A percentile compares a stretch with the other conserved stretches of the same genome.
Conservation (phyloP, 1,140 invertebrate genomes). For the Drosophila pandora region DNA sequence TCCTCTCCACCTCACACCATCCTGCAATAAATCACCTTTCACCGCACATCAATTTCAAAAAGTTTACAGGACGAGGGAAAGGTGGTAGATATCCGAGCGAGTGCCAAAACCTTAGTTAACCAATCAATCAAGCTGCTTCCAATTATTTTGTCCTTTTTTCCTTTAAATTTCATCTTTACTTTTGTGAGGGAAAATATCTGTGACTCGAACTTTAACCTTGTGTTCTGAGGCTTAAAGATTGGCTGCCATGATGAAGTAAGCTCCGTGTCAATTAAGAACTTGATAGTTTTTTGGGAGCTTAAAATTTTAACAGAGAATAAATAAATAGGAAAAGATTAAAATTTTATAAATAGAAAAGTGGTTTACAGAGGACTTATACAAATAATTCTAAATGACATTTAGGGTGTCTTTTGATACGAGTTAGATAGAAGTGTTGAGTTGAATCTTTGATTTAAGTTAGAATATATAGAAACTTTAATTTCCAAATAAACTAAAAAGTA, state of each 20-base stretch:
- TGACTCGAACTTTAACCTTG: slow-evolving; percentile 5
- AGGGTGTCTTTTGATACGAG: no score
- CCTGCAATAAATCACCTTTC: slow-evolving; percentile 48
- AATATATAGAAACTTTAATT: no score
- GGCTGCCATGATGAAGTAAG: neutral
- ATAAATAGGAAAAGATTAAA: no score
- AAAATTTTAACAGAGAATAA: neutral
- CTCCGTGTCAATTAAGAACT: slow-evolving; percentile 6
- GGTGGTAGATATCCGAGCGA: neutral
- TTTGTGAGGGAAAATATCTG: neutral
- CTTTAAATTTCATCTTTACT: slow-evolving; percentile 7
- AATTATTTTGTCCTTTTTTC: slow-evolving; percentile 24
- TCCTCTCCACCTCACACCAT: neutral
- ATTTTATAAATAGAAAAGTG: no score
- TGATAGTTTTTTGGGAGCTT: neutral
- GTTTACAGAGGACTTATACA: no score
- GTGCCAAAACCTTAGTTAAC: slow-evolving; percentile 35
- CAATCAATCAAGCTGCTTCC: slow-evolving; percentile 42
- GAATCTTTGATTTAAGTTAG: no score
- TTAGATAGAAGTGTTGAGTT: no score
- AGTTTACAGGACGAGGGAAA: neutral
- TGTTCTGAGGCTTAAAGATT: neutral
- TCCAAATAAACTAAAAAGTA: neutral
- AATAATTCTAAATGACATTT: no score
- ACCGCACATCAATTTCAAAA: slow-evolving; percentile 48